Percentiles rank a stretch among this genome's conserved stretches.
These are phyloP conservation scores for Porites australiensis DNA, from an alignment of 64 coral and sea anemone genomes.

Conservation along the genomic window DNA sequence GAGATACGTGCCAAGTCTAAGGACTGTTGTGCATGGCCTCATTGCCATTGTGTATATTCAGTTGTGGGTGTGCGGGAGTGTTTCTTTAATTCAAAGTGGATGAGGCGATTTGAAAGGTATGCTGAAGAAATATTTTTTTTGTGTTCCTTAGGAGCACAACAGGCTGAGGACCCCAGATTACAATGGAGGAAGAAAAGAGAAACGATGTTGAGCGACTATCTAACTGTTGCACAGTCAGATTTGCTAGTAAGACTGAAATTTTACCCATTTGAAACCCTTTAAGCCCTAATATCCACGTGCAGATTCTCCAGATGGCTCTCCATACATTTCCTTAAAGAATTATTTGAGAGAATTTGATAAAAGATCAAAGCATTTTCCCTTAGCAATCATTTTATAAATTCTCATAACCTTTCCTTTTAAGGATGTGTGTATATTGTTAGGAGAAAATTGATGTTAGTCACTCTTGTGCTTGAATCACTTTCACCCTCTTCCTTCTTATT, in stretches of 20 bases:
- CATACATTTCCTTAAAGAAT: too few species aligned
- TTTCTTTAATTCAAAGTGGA: neutral
- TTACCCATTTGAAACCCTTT: too few species aligned
- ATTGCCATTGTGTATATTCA: neutral
- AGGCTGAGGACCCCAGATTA: constrained; percentile 89
- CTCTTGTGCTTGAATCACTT: neutral
- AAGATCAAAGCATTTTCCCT: too few species aligned
- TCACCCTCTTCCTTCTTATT: neutral
- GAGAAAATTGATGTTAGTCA: neutral
- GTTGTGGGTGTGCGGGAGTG: neutral
- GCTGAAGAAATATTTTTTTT: constrained; percentile 16
- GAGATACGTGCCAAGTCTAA: neutral
- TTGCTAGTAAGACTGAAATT: constrained; percentile 57
- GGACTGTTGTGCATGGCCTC: neutral
- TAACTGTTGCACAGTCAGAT: constrained; percentile 82
- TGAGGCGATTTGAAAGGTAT: neutral
- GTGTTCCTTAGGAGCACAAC: constrained; percentile 70
- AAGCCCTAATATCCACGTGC: too few species aligned
- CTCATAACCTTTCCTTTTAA: too few species aligned
- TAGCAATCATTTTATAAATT: too few species aligned
- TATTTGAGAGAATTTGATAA: too few species aligned
- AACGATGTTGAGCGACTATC: constrained; percentile 92
- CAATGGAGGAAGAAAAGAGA: constrained; percentile 87
- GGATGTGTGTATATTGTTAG: too few species aligned
- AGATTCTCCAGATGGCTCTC: too few species aligned